These are phyloP conservation scores for Nephrotoma appendiculata DNA, from an alignment of 2,888 invertebrate species.

Conservation along the genomic window DNA sequence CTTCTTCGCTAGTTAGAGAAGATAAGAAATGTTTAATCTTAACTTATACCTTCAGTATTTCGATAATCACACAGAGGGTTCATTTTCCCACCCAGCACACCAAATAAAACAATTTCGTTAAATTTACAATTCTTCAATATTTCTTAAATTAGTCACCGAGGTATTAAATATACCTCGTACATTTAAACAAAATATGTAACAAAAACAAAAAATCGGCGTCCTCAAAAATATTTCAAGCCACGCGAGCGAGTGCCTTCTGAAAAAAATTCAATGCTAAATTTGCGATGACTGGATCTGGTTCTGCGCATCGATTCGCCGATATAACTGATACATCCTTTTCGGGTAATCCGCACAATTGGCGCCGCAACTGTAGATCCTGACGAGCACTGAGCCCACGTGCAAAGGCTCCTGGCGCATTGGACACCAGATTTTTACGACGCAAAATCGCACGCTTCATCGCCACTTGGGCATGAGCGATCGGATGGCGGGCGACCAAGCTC, in stretches of 20 bases:
- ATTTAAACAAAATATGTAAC: neutral
- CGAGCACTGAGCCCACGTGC: conserved; percentile 67
- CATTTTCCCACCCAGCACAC: neutral
- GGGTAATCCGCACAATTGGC: conserved; percentile 54
- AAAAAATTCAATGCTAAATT: neutral
- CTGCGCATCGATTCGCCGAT: neutral
- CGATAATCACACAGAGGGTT: too few species aligned
- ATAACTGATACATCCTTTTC: conserved; percentile 34
- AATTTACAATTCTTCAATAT: neutral
- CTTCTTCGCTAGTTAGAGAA: too few species aligned
- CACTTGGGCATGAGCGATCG: conserved; percentile 39
- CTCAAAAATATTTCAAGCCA: neutral
- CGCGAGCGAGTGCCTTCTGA: neutral
- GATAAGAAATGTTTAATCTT: too few species aligned
- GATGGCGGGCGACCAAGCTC: conserved; percentile 31
- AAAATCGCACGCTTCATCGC: conserved; percentile 42
- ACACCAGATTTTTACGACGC: conserved; percentile 46
- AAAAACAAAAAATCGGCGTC: neutral
- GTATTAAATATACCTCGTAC: neutral
- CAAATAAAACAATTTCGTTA: neutral
- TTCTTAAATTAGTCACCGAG: neutral
- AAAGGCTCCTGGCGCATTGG: conserved; percentile 59
- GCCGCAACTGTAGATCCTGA: conserved; percentile 57
- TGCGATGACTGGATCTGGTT: neutral
- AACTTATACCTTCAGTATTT: too few species aligned